phyloP scores from a whole-genome alignment of 2,113 vertebrate genomes.

The Heterotis niloticus region DNA sequence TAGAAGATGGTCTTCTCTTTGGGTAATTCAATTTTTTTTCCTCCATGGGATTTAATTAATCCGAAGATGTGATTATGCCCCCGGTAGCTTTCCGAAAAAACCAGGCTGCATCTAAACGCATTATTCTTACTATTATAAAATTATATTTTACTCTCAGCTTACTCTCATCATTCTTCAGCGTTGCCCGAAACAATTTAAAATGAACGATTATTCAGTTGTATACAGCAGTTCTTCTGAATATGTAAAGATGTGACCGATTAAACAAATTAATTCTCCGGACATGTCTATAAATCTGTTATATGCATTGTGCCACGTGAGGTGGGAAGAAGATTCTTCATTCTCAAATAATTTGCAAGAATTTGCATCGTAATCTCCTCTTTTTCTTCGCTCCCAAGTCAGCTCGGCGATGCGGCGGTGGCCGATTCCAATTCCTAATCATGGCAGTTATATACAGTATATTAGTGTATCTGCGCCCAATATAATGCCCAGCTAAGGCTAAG shows the following conservation, averaged over 20 bases:
- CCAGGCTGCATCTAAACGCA: constrained; percentile 35
- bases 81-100: constrained; percentile 19
- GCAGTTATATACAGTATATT: background rate
- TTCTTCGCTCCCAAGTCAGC: constrained; percentile 13
- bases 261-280: constrained; percentile 26
- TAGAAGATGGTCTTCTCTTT: constrained; percentile 31
- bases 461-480: background rate
- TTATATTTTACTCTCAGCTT: constrained; percentile 40
- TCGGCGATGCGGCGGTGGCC: background rate
- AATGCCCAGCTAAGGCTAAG: background rate
- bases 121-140: constrained; percentile 35
- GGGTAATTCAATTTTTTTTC: constrained; percentile 33
- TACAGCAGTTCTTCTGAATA: constrained; percentile 14
- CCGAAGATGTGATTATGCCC: constrained; percentile 33
- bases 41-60: constrained; percentile 37
- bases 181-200: constrained; percentile 18
- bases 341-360: constrained; percentile 12
- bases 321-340: background rate
- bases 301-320: background rate
- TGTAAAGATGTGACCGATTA: constrained; percentile 23
- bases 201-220: constrained; percentile 23
- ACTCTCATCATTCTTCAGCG: constrained; percentile 19
- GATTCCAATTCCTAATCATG: background rate
- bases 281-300: constrained; percentile 25
- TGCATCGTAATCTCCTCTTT: background rate